Conservation (phyloP, 2,797 vertebrate genomes). For the Spinus olivaceus region DNA sequence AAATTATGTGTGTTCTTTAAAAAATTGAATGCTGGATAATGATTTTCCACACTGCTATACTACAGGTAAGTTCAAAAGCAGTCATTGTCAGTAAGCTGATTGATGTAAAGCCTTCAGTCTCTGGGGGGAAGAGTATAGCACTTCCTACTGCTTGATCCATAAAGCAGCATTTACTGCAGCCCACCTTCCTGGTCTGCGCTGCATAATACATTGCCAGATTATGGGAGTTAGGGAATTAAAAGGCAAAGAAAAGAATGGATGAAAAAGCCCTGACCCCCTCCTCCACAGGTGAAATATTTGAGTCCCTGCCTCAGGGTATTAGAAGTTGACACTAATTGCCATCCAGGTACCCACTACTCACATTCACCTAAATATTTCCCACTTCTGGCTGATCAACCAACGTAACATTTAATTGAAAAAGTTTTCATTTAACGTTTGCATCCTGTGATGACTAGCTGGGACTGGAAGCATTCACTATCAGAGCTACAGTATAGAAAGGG, state of each 20-base stretch:
- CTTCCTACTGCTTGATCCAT: constrained; percentile 71
- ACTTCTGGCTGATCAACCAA: constrained; percentile 42
- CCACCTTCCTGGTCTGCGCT: constrained; percentile 65
- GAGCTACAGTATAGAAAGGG: constrained; percentile 1
- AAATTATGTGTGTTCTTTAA: constrained; percentile 55
- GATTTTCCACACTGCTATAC: constrained; percentile 59
- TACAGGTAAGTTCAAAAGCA: constrained; percentile 69
- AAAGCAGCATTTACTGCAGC: constrained; percentile 69
- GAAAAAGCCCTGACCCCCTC: constrained; percentile 61
- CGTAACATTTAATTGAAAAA: constrained; percentile 51
- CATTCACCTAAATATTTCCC: constrained; percentile 48
- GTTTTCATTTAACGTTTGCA: constrained; percentile 15
- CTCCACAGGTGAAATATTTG: constrained; percentile 54
- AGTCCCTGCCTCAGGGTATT: constrained; percentile 44
- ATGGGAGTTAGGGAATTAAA: constrained; percentile 69
- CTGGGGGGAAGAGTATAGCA: constrained; percentile 61
- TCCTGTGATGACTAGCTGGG: constrained; percentile 9
- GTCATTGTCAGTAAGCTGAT: constrained; percentile 71
- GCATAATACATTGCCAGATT: constrained; percentile 69
- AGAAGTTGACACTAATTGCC: constrained; percentile 58
- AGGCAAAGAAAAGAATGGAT: constrained; percentile 66
- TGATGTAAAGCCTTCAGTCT: constrained; percentile 72
- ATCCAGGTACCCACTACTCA: constrained; percentile 19
- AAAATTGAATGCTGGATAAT: constrained; percentile 64
- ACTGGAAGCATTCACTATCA: constrained; percentile 18